Conservation (phyloP, 1,140 invertebrate species). For the Pygmarrhopalites habei region DNA sequence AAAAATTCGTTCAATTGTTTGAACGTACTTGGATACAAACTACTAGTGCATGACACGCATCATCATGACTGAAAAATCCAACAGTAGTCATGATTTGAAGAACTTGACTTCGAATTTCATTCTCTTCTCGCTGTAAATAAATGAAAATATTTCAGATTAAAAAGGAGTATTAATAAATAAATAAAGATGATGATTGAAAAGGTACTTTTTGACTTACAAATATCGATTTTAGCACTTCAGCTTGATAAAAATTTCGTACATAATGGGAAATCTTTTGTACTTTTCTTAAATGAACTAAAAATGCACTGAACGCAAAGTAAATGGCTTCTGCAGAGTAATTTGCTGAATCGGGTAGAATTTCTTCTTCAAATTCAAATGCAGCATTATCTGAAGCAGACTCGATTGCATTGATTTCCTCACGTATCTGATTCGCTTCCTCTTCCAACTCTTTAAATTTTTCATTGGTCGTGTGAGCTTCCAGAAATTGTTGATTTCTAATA, state of each 20-base stretch:
- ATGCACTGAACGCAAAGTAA: background rate
- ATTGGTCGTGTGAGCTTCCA: background rate
- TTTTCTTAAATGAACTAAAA: background rate
- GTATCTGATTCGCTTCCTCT: background rate
- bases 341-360: background rate
- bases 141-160: too few relatives aligned
- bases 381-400: background rate
- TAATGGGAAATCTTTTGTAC: conserved; percentile 1
- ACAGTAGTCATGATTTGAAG: background rate
- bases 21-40: background rate
- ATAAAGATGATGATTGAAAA: too few relatives aligned
- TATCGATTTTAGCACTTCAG: conserved; percentile 3
- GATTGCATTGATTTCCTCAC: background rate
- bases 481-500: background rate
- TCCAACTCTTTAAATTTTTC: background rate
- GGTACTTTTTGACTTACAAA: too few relatives aligned
- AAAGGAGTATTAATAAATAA: too few relatives aligned
- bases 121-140: conserved; percentile 2
- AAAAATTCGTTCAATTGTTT: background rate
- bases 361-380: too few relatives aligned
- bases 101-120: background rate
- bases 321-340: background rate
- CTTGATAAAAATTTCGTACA: background rate
- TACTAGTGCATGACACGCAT: background rate
- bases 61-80: background rate